Evolutionary conservation across 1,140 invertebrate species (phyloP), one percentile per base, ranked within the genome.

Genomic region (Dufourea novaeangliae): DNA sequence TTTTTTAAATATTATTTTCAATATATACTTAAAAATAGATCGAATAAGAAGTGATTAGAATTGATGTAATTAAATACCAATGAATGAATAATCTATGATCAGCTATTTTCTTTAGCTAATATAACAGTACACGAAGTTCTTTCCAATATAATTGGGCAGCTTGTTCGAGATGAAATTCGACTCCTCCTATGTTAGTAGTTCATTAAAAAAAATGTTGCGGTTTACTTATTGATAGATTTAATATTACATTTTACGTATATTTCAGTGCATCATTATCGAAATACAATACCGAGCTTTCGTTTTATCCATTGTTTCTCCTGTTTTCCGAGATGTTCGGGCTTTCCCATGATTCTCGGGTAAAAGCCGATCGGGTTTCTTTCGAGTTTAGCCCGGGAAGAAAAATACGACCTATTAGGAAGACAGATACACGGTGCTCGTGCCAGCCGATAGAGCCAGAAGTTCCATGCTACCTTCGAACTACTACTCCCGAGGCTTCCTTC

Each of bases 291-390:
- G 1, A 0, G 25, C 14, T 25, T 2, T 12, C 66, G 66, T 14
- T 64, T 74, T 66, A 41, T 56, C 50, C 11, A 29, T 37, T 25
- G 29, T 56, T 54, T 66, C 12, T 66, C 34, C 27, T 14, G 17
- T 39, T 39, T 32, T n/a, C 62, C 12, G 25, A 14, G 2, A 17
- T 3, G 17, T 22, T 20, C 29, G 2, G 29, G 54, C n/a, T 59
- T 34, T 11, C 17, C 3, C 12, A 22, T 39, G 17, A 37, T 25
- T 56, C 32, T 56, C 34, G 14, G 17, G 27, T 41, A 50, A 74
- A 66, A n/a, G 22, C 14, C 8, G 61, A 74, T 54, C 59, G 32
- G 14, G 25, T 56, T 66, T 74, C 37, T 29, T 32, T 32, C n/a
- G 14, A 8, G 27, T 29, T 39, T 11, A 20, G 14, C 27, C 37